A percentile compares a stretch with the other conserved stretches of the same genome.
Evolutionary conservation across 2,888 invertebrate species (phyloP).

Genomic region (Euphydryas editha): DNA sequence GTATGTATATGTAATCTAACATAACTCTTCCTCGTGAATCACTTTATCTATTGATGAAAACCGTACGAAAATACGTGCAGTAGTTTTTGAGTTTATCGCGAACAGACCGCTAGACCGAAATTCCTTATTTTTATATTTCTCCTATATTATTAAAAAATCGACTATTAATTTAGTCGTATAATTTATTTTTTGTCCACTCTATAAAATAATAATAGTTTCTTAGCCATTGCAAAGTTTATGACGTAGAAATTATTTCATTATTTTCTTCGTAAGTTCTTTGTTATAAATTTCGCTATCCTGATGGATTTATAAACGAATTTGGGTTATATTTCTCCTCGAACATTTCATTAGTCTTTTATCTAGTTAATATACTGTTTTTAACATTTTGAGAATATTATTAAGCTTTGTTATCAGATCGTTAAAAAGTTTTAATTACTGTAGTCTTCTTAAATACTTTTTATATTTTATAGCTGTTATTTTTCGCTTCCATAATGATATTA

Average conservation of each 20-base stretch:
- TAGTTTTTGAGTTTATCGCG: too few species aligned
- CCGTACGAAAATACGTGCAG: too few species aligned
- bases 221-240: not conserved
- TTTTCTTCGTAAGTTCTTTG: conserved; percentile 4
- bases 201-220: not conserved
- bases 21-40: too few species aligned
- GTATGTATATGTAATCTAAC: too few species aligned
- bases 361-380: not conserved
- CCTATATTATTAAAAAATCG: too few species aligned
- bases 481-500: too few species aligned
- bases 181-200: not conserved
- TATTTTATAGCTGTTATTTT: not conserved
- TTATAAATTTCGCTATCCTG: not conserved
- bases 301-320: conserved; percentile 4
- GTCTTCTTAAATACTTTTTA: not conserved
- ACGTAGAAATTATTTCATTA: conserved; percentile 5
- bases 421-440: not conserved
- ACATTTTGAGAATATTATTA: not conserved
- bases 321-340: not conserved
- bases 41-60: too few species aligned
- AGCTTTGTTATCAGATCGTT: not conserved
- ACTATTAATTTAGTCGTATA: too few species aligned
- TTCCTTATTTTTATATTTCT: too few species aligned
- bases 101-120: too few species aligned
- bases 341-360: not conserved